Percentiles rank a stretch among this genome's conserved stretches.
These are phyloP conservation scores for Takifugu rubripes DNA, from an alignment of 2,797 vertebrate genomes.

Conservation along the genomic window DNA sequence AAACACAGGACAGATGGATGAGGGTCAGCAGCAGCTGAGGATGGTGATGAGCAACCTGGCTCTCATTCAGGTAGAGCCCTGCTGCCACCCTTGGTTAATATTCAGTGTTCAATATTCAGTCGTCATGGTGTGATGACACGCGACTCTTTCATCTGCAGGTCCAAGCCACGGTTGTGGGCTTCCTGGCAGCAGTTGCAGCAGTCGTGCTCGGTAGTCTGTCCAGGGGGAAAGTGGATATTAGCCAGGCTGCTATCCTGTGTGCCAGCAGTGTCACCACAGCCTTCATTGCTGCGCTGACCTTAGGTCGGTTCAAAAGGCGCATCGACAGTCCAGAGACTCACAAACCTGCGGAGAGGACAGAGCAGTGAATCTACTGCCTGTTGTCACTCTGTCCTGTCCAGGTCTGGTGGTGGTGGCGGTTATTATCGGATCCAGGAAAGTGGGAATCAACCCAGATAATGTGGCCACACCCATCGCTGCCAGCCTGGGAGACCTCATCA, in stretches of 20 bases:
- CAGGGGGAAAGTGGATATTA: slow-evolving; percentile 70
- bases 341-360: neutral
- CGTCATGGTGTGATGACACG: neutral
- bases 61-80: slow-evolving; percentile 81
- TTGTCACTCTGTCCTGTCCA: slow-evolving; percentile 30
- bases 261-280: slow-evolving; percentile 86
- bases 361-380: too few species aligned
- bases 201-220: slow-evolving; percentile 77
- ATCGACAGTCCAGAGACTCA: neutral
- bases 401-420: slow-evolving; percentile 85
- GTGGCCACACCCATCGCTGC: slow-evolving; percentile 88
- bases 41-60: slow-evolving; percentile 85
- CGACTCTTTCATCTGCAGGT: slow-evolving; percentile 64
- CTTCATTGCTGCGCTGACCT: slow-evolving; percentile 79
- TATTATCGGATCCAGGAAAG: slow-evolving; percentile 79
- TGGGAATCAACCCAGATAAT: slow-evolving; percentile 88
- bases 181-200: slow-evolving; percentile 82
- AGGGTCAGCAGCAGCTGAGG: slow-evolving; percentile 77
- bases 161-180: slow-evolving; percentile 86
- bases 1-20: slow-evolving; percentile 86
- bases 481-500: slow-evolving; percentile 87
- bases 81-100: neutral
- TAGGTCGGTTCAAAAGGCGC: slow-evolving; percentile 73
- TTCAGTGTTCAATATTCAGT: too few species aligned
- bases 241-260: slow-evolving; percentile 78